These are phyloP conservation scores for Muricea muricata DNA, from an alignment of 92 coral and sea anemone genomes.

Conservation along the genomic window DNA sequence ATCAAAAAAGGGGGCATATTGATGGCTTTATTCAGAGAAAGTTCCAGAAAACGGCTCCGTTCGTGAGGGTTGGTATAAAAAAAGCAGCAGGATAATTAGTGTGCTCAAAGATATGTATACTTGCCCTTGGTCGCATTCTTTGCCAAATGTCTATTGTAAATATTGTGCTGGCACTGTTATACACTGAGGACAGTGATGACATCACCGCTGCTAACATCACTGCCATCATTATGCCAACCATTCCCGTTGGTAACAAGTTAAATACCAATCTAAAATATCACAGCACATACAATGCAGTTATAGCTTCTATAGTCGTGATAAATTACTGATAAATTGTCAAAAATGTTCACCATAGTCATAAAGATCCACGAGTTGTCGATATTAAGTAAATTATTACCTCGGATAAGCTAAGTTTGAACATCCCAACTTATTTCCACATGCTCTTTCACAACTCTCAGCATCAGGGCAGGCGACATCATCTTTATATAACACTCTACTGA, in stretches of 20 bases:
- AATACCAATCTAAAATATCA: conserved; percentile 69
- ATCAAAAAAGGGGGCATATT: too few species aligned
- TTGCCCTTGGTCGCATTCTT: conserved; percentile 70
- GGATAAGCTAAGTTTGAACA: conserved; percentile 96
- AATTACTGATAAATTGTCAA: background rate
- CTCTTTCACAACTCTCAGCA: conserved; percentile 69
- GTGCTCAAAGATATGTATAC: background rate
- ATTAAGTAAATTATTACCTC: conserved; percentile 48
- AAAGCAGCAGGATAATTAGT: too few species aligned
- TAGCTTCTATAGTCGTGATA: background rate
- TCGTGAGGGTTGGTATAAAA: too few species aligned
- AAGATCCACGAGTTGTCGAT: background rate
- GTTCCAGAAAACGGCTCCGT: too few species aligned
- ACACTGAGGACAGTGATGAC: conserved; percentile 90
- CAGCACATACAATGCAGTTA: background rate
- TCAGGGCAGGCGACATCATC: conserved; percentile 90
- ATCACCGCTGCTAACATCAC: conserved; percentile 96
- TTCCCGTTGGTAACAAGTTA: conserved; percentile 79
- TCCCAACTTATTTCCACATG: conserved; percentile 86
- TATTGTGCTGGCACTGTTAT: conserved; percentile 89
- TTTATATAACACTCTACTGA: conserved; percentile 90
- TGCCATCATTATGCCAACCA: conserved; percentile 93
- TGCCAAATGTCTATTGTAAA: conserved; percentile 91
- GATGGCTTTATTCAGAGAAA: too few species aligned
- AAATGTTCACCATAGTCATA: background rate